Evolutionary conservation across 2,113 vertebrate genomes (phyloP).

Genomic region (Cottus gobio): DNA sequence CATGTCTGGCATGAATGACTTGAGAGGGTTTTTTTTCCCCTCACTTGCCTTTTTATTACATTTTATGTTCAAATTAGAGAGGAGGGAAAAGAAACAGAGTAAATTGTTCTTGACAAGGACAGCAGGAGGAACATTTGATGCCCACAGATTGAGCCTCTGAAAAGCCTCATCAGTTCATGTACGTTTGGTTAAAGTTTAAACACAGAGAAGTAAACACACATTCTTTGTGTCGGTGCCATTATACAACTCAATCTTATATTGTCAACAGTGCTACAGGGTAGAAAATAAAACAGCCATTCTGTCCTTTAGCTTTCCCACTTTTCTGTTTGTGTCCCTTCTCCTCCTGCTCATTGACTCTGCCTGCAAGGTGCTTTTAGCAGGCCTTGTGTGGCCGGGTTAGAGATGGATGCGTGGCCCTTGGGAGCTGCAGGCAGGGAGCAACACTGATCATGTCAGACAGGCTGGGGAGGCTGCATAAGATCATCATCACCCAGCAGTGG

Average conservation of each 20-base stretch:
- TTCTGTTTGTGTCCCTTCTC: constrained; percentile 58
- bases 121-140: constrained; percentile 33
- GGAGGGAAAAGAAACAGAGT: constrained; percentile 30
- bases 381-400: constrained; percentile 65
- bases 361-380: constrained; percentile 77
- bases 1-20: constrained; percentile 48
- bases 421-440: constrained; percentile 71
- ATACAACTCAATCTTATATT: constrained; percentile 28
- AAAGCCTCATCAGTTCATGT: constrained; percentile 48
- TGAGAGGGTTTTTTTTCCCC: constrained; percentile 11
- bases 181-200: constrained; percentile 58
- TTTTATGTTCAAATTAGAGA: constrained; percentile 49
- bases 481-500: constrained; percentile 77
- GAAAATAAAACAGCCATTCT: constrained; percentile 59
- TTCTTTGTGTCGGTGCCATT: constrained; percentile 51
- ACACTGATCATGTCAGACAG: constrained; percentile 79
- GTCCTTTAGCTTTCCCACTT: constrained; percentile 66
- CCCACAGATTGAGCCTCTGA: constrained; percentile 37
- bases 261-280: constrained; percentile 33
- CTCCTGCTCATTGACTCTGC: constrained; percentile 71
- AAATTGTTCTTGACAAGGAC: constrained; percentile 53
- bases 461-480: constrained; percentile 78
- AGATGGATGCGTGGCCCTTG: constrained; percentile 76
- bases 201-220: constrained; percentile 44
- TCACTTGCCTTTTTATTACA: constrained; percentile 53